Evolutionary conservation across 2,113 vertebrate species (phyloP), one percentile per base, ranked within the genome.

Genomic region (Tenebrosternarchus preto): DNA sequence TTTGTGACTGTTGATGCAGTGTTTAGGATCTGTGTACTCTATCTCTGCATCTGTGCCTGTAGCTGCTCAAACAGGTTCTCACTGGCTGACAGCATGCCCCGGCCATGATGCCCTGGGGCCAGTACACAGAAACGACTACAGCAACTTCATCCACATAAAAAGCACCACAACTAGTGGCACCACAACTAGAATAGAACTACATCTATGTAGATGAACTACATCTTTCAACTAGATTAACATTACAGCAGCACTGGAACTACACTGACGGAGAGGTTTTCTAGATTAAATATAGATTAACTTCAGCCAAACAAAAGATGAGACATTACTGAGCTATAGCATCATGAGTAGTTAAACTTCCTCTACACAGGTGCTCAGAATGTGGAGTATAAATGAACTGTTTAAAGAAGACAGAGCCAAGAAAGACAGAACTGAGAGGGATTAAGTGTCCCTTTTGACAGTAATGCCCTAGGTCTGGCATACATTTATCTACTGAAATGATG

Each of bases 21-120:
- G 50, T 76, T 61, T 64, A 46, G 56, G 60, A 61, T 70, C 24
- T 39, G 29, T 0, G 20, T 71, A 57, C 57, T 73, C 27, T 19
- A 67, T 81, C 69, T 73, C 53, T 33, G 56, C 50, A 39, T 57
- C 73, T 85, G 53, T 55, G 56, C 33, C 39, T 22, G 39, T 36
- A 82, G 78, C 55, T 7, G 22, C 60, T 73, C 81, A 70, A 83
- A 80, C 68, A 77, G 84, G 78, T 80, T 83, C 68, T 80, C 22
- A 36, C 60, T 63, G 53, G 69, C 78, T 73, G 77, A 73, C 61
- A 68, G 61, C 69, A 36, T 64, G 61, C 72, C 73, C 53, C 56
- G 8, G 73, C 33, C 6, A 2, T 39, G 16, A 77, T 5, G 77
- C 77, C 81, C 73, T 25, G 31, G 73, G 60, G 60, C 17, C 61